Evolutionary conservation across 2,888 invertebrate genomes (phyloP).

Genomic region (Habrosyne pyritoides): DNA sequence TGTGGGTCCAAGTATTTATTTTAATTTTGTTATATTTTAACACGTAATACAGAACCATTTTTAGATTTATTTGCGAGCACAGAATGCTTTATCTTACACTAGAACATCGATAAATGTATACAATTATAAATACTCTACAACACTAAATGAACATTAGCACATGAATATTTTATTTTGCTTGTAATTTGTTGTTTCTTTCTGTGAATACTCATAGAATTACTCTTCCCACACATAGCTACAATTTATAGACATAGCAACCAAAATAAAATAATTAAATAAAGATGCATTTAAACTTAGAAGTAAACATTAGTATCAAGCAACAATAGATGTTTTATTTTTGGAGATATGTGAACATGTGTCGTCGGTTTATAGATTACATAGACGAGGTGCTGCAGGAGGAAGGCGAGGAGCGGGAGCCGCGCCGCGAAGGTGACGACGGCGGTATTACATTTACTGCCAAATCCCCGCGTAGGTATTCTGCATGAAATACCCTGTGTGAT

Average conservation of each 20-base stretch:
- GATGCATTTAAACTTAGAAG: no score
- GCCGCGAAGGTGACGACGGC: constrained; percentile 88
- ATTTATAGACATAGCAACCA: neutral
- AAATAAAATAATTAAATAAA: neutral
- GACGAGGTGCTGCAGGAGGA: constrained; percentile 90
- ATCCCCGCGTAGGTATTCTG: constrained; percentile 91
- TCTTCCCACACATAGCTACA: neutral
- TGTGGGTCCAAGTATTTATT: constrained; percentile 71
- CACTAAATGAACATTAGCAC: neutral
- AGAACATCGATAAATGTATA: constrained; percentile 17
- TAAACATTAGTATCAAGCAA: no score
- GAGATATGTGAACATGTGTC: neutral
- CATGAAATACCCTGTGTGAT: constrained; percentile 62
- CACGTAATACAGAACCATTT: constrained; percentile 41
- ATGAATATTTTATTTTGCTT: neutral
- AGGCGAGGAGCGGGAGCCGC: constrained; percentile 78
- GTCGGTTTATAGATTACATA: constrained; percentile 88
- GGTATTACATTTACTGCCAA: constrained; percentile 96
- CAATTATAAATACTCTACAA: neutral
- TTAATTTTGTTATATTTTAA: constrained; percentile 40
- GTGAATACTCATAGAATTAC: neutral
- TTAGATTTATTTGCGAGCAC: constrained; percentile 57
- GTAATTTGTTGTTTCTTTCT: neutral
- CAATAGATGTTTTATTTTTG: neutral
- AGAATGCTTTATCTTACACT: constrained; percentile 53